Conservation (phyloP, 2,888 invertebrate species). For the Stenotaenia linearis region DNA sequence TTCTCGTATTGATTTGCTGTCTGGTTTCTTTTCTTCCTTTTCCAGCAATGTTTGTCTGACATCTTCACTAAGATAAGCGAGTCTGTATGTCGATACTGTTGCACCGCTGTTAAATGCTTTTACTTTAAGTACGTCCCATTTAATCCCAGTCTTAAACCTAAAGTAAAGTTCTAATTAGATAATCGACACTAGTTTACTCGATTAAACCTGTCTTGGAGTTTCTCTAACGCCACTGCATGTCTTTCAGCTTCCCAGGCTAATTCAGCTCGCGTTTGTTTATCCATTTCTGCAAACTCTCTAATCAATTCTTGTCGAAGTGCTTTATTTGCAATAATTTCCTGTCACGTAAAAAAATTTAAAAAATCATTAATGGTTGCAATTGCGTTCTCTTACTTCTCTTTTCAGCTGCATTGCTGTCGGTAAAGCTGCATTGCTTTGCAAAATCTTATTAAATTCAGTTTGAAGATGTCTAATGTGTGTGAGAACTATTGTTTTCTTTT, state of each 20-base stretch:
- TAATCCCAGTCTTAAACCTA: neutral
- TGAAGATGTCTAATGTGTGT: neutral
- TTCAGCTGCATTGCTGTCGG: neutral
- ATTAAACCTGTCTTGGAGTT: neutral
- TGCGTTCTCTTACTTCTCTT: neutral
- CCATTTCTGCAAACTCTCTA: neutral
- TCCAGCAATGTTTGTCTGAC: neutral
- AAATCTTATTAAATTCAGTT: neutral
- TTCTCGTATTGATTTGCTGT: neutral
- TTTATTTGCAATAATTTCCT: neutral
- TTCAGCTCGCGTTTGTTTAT: neutral
- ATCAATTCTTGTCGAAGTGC: neutral
- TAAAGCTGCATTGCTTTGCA: neutral
- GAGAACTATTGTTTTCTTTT: neutral
- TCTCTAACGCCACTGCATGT: neutral
- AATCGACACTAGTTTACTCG: neutral
- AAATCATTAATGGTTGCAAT: neutral
- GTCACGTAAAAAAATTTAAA: neutral
- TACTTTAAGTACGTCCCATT: neutral
- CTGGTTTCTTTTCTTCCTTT: neutral
- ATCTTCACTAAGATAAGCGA: neutral
- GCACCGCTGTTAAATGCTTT: neutral
- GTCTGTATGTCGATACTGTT: neutral
- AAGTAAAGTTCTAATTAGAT: neutral
- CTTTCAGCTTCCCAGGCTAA: constrained; percentile 21